These are phyloP conservation scores for Harpagifer antarcticus DNA, from an alignment of 2,797 vertebrate species.

Conservation along the genomic window DNA sequence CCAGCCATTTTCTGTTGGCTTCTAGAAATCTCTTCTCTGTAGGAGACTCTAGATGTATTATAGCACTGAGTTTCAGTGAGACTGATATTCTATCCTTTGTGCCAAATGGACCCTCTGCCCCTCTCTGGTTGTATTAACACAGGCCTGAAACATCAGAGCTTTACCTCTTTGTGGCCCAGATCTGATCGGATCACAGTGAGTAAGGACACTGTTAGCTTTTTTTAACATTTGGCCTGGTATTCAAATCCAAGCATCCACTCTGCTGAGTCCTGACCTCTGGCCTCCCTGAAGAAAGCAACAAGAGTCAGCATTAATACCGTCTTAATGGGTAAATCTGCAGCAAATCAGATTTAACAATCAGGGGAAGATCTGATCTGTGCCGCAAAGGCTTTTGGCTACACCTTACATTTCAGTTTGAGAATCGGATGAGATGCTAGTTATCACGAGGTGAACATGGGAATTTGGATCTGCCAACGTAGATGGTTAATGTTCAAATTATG, in stretches of 20 bases:
- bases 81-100: constrained; percentile 52
- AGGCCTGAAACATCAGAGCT: constrained; percentile 45
- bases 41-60: constrained; percentile 26
- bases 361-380: constrained; percentile 47
- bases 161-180: constrained; percentile 58
- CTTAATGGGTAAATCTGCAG: constrained; percentile 32
- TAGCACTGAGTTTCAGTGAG: constrained; percentile 59
- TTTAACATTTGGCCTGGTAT: constrained; percentile 5
- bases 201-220: constrained; percentile 6
- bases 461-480: constrained; percentile 24
- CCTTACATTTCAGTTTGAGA: constrained; percentile 38
- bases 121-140: constrained; percentile 45
- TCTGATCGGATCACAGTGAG: constrained; percentile 39
- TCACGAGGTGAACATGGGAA: constrained; percentile 5
- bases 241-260: constrained; percentile 19
- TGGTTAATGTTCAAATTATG: constrained; percentile 17
- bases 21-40: constrained; percentile 37
- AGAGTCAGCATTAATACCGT: constrained; percentile 19
- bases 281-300: constrained; percentile 29
- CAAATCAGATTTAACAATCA: constrained; percentile 47
- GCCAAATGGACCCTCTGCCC: constrained; percentile 52
- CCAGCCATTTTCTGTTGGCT: constrained; percentile 40
- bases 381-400: constrained; percentile 42
- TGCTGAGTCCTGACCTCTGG: constrained; percentile 31
- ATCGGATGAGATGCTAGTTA: constrained; percentile 20